phyloP scores from a whole-genome alignment of 2,888 invertebrate genomes.

The Napeogenes sylphis region DNA sequence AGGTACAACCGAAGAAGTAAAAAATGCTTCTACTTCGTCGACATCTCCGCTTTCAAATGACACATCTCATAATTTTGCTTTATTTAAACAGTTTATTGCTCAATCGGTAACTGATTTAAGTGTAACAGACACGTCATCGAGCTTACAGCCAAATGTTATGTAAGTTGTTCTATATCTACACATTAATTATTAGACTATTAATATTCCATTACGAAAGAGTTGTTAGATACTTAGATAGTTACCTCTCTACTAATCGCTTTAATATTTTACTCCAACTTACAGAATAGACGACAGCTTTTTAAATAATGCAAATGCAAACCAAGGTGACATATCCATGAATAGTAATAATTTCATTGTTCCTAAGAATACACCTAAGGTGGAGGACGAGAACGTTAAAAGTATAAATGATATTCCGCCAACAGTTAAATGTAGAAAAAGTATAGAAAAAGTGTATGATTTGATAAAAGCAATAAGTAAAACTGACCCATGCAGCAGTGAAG shows the following conservation, averaged over 20 bases:
- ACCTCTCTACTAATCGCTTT: neutral
- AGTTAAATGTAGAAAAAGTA: constrained; percentile 60
- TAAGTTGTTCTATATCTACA: constrained; percentile 13
- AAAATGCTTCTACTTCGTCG: constrained; percentile 39
- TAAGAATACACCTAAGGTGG: constrained; percentile 32
- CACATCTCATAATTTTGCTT: constrained; percentile 39
- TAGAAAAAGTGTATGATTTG: constrained; percentile 63
- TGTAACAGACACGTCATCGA: constrained; percentile 20
- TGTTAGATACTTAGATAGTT: neutral
- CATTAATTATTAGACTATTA: too few relatives aligned
- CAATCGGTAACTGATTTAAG: constrained; percentile 37
- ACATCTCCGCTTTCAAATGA: constrained; percentile 48
- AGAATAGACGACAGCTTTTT: constrained; percentile 27
- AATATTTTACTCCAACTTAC: neutral
- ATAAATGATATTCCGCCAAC: constrained; percentile 37
- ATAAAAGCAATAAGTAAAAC: constrained; percentile 50
- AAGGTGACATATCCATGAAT: constrained; percentile 9
- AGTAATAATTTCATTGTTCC: constrained; percentile 32
- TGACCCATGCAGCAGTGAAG: constrained; percentile 33
- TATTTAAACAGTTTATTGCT: constrained; percentile 39
- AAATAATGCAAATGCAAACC: constrained; percentile 6
- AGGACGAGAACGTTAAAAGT: constrained; percentile 17
- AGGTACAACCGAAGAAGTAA: constrained; percentile 38
- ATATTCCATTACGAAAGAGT: neutral
- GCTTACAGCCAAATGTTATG: constrained; percentile 19